A percentile compares a stretch with the other conserved stretches of the same genome.
These are phyloP conservation scores for Scaptomyza reducta DNA, from an alignment of 2,888 invertebrate species.

Conservation along the genomic window DNA sequence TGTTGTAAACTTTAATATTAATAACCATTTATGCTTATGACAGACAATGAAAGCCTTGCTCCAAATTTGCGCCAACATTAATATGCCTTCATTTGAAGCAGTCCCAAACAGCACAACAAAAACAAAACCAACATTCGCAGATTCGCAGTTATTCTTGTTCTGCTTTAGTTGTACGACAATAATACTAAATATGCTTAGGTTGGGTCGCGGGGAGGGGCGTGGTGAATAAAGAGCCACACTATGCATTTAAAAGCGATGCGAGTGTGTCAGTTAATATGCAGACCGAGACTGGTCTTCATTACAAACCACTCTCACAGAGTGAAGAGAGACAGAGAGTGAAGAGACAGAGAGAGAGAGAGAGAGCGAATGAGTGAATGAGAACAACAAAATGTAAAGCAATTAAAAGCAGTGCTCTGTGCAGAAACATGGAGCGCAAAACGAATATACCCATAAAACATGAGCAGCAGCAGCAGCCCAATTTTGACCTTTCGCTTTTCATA, in stretches of 20 bases:
- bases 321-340: not conserved
- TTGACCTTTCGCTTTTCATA: constrained; percentile 61
- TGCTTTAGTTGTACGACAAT: constrained; percentile 72
- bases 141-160: constrained; percentile 23
- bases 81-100: not conserved
- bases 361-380: constrained; percentile 32
- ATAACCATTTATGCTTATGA: constrained; percentile 79
- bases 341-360: not conserved
- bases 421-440: constrained; percentile 64
- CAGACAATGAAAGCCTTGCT: constrained; percentile 69
- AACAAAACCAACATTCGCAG: constrained; percentile 1
- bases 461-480: constrained; percentile 59
- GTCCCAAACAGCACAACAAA: not conserved
- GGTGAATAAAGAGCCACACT: constrained; percentile 24
- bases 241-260: constrained; percentile 73
- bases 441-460: constrained; percentile 78
- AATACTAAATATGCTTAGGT: constrained; percentile 75
- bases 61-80: constrained; percentile 33
- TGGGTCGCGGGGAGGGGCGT: not conserved
- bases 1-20: constrained; percentile 73
- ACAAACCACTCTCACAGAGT: constrained; percentile 41
- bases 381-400: constrained; percentile 81
- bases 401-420: constrained; percentile 70
- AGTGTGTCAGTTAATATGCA: constrained; percentile 77
- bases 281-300: constrained; percentile 71